Evolutionary conservation across 2,113 vertebrate genomes (phyloP), one percentile per base, ranked within the genome.

Genomic region (Polypterus bichir): DNA sequence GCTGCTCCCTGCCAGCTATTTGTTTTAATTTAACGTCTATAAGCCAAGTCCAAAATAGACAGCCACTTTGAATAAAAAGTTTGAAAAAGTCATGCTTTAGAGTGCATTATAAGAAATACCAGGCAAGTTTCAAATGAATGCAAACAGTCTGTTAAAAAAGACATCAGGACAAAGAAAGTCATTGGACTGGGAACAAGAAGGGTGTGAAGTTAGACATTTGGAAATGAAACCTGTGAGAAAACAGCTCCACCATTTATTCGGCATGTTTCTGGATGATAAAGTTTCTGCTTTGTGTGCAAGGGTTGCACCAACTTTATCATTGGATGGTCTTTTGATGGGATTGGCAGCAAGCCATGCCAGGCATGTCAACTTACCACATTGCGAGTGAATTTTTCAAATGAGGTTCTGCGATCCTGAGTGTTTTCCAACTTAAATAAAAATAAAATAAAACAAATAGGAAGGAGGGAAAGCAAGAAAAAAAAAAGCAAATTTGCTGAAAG

Each of bases 321-420:
- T 27, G 27, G 27, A 47, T 54, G 55, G 62, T 48, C 51, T 64
- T 27, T 62, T 54, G 65, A 69, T 63, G 68, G 54, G 64, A 64
- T 71, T 71, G 65, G 71, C 66, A 74, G 71, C 76, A 73, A 76
- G 68, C 75, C 47, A 48, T 73, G 69, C 68, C 68, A 71, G 49
- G 48, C 63, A 68, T 66, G 51, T 61, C 72, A 77, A 89, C 86
- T 88, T 90, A 89, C 87, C 87, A 87, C 74, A 74, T 80, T 88
- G 71, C 82, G 79, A 77, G 88, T 81, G 81, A 88, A 88, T 87
- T 86, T 89, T 79, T 92, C 86, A 83, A 89, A 85, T 74, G 83
- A 90, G 69, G 84, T 89, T 86, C 87, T 86, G 77, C 83, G 78
- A 75, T 89, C 85, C 83, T 88, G 71, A 81, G 82, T 78, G 72